These are phyloP conservation scores for Steinernema scapterisci DNA, from an alignment of 2,888 invertebrate species.

Conservation along the genomic window DNA sequence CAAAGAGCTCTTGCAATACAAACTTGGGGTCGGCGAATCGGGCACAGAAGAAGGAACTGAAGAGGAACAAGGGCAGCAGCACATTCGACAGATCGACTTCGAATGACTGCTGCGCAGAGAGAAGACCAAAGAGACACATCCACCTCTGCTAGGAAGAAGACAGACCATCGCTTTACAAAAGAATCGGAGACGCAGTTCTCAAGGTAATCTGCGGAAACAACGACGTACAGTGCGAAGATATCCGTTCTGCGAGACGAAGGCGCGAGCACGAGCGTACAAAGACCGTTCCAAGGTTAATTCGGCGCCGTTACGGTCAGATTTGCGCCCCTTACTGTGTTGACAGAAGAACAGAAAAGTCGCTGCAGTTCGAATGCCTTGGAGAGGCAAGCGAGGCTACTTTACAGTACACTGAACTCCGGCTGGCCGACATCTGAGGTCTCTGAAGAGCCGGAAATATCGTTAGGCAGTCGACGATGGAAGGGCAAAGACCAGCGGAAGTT, in stretches of 20 bases:
- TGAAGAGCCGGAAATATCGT: too few species aligned
- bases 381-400: background rate
- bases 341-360: background rate
- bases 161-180: constrained; percentile 5
- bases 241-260: background rate
- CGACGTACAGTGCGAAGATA: constrained; percentile 21
- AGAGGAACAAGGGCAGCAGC: background rate
- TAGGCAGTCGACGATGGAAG: background rate
- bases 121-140: background rate
- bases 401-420: background rate
- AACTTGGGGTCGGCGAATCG: background rate
- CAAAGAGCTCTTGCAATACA: constrained; percentile 3
- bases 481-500: constrained; percentile 1
- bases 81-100: background rate
- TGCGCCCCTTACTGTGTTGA: background rate
- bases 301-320: constrained; percentile 27
- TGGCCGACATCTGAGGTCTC: background rate
- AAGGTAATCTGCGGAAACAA: constrained; percentile 24
- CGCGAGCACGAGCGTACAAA: constrained; percentile 7
- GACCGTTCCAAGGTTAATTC: constrained; percentile 31
- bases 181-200: constrained; percentile 14
- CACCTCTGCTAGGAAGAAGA: constrained; percentile 19
- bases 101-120: background rate
- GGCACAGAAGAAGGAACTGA: background rate
- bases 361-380: background rate